phyloP scores from a whole-genome alignment of 1,140 invertebrate species.

The Sycobia sp. region DNA sequence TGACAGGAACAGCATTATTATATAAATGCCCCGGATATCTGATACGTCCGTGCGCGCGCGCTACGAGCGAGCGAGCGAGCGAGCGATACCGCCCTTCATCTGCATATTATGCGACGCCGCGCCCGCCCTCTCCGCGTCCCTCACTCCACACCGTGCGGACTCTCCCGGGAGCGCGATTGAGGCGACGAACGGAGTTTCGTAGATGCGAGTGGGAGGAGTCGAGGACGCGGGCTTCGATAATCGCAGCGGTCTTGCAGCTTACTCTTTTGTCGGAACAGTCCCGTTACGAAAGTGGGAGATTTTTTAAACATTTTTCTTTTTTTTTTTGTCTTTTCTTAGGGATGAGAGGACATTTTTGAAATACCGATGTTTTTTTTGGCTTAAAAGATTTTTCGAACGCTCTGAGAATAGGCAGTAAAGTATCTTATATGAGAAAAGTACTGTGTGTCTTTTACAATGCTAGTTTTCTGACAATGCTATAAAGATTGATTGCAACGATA shows the following conservation, averaged over 20 bases:
- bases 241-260: neutral
- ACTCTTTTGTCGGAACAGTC: neutral
- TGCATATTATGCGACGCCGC: slow-evolving; percentile 64
- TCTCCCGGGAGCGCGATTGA: slow-evolving; percentile 3
- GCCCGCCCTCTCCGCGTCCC: too few species aligned
- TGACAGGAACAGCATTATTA: slow-evolving; percentile 64
- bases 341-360: too few species aligned
- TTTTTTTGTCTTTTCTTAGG: too few species aligned
- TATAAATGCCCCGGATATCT: slow-evolving; percentile 61
- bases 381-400: too few species aligned
- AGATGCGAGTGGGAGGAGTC: neutral
- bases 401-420: too few species aligned
- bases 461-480: too few species aligned
- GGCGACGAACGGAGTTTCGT: neutral
- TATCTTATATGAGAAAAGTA: too few species aligned
- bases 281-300: neutral
- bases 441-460: too few species aligned
- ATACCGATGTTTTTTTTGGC: too few species aligned
- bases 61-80: too few species aligned
- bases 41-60: slow-evolving; percentile 42
- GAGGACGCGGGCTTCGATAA: neutral
- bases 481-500: too few species aligned
- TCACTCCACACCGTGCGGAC: neutral
- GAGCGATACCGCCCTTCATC: slow-evolving; percentile 61
- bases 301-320: too few species aligned